These are phyloP conservation scores for Coronaproctus castanopsis DNA, from an alignment of 2,888 invertebrate species.

Conservation along the genomic window DNA sequence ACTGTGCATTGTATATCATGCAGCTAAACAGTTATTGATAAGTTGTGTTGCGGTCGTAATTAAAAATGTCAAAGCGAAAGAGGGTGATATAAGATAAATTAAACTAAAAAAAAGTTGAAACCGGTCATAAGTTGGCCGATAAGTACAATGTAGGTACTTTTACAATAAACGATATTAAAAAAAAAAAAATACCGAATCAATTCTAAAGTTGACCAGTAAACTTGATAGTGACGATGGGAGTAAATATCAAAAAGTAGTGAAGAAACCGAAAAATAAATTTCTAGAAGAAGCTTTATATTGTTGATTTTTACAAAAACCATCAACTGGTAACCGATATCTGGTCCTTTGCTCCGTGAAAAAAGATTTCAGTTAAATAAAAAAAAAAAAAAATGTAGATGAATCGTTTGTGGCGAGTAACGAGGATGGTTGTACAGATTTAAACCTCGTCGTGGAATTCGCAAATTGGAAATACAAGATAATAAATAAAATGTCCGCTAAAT, in stretches of 20 bases:
- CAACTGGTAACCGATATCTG: neutral
- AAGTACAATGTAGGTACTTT: neutral
- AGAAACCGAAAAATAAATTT: neutral
- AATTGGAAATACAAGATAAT: neutral
- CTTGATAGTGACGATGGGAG: neutral
- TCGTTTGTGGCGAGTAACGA: neutral
- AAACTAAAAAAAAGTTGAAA: neutral
- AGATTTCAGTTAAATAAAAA: slow-evolving; percentile 1
- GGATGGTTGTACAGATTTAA: neutral
- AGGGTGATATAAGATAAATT: neutral
- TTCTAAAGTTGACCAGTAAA: neutral
- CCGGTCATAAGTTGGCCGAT: neutral
- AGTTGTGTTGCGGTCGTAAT: neutral
- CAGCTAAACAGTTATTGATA: neutral
- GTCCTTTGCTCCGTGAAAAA: neutral
- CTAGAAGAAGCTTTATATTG: neutral
- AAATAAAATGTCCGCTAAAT: too few species aligned
- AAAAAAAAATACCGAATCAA: neutral
- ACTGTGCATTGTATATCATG: too few species aligned
- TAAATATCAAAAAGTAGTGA: neutral
- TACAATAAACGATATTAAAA: neutral
- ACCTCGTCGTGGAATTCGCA: neutral
- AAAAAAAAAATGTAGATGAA: slow-evolving; percentile 1
- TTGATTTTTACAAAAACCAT: neutral
- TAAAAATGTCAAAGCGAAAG: neutral